phyloP scores from a whole-genome alignment of 30 jellyfish, hydroid and myxozoan genomes.

The Aurelia coerulea region DNA sequence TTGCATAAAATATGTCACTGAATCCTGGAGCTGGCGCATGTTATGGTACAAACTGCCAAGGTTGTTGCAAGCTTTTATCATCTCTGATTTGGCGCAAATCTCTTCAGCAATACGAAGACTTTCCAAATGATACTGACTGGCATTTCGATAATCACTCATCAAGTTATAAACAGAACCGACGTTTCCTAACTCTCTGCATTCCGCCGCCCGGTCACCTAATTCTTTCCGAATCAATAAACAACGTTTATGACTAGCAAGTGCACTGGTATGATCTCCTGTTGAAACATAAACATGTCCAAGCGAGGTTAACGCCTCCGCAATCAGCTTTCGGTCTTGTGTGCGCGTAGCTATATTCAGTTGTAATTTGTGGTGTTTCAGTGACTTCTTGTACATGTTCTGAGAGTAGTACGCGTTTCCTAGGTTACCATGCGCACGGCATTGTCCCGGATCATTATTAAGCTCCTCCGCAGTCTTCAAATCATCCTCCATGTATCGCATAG shows the following conservation, averaged over 20 bases:
- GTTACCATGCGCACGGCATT: conserved; percentile 97
- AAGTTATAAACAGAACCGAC: conserved; percentile 88
- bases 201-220: conserved; percentile 68
- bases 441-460: conserved; percentile 74
- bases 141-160: conserved; percentile 89
- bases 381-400: conserved; percentile 79
- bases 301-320: conserved; percentile 87
- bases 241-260: conserved; percentile 90
- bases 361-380: conserved; percentile 79
- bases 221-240: conserved; percentile 81
- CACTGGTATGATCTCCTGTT: conserved; percentile 72
- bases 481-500: conserved; percentile 93
- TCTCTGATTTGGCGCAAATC: conserved; percentile 43
- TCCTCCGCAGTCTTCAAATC: conserved; percentile 85
- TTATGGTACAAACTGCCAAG: conserved; percentile 85
- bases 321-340: conserved; percentile 47
- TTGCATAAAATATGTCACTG: conserved; percentile 67
- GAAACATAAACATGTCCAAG: conserved; percentile 97
- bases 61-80: conserved; percentile 59
- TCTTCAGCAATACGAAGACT: conserved; percentile 71
- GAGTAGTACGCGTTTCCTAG: conserved; percentile 90
- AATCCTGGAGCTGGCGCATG: conserved; percentile 70
- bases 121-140: conserved; percentile 78
- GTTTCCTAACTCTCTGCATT: conserved; percentile 89
- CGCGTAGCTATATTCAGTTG: conserved; percentile 78